Conservation (phyloP, 2,113 vertebrate species). For the Myotis lucifugus region DNA sequence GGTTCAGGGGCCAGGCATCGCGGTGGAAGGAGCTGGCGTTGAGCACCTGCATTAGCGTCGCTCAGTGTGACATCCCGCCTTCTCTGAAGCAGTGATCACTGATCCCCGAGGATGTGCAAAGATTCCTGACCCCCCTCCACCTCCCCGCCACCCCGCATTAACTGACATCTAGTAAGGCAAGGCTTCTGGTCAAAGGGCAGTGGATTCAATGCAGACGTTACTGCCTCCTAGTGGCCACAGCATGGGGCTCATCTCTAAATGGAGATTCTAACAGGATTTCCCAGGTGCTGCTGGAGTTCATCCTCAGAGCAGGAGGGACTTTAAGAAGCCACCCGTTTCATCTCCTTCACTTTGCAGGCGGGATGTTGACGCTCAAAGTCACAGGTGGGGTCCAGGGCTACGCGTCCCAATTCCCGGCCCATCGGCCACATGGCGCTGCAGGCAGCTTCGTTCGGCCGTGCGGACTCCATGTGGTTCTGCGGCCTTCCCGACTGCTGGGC, state of each 20-base stretch:
- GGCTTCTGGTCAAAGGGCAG: not conserved
- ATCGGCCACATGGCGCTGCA: too few species aligned
- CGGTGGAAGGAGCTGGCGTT: not conserved
- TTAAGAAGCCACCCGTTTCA: not conserved
- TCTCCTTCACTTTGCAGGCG: not conserved
- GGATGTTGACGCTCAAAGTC: not conserved
- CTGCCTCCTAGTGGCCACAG: constrained; percentile 34
- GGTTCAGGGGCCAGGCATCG: not conserved
- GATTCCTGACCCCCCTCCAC: not conserved
- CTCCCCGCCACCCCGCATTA: too few species aligned
- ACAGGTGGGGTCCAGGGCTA: not conserved
- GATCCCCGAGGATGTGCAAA: not conserved
- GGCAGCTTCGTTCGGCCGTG: too few species aligned
- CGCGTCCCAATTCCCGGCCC: not conserved
- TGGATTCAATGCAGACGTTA: not conserved
- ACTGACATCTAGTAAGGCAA: not conserved
- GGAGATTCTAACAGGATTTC: not conserved
- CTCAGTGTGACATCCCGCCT: not conserved
- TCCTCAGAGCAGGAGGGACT: not conserved
- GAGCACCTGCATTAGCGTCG: not conserved
- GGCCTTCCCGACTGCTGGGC: too few species aligned
- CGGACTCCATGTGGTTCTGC: too few species aligned
- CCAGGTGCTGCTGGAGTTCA: not conserved
- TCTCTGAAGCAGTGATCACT: not conserved
- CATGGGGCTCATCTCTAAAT: not conserved